Conservation (phyloP, 2,888 invertebrate genomes). For the Pyrrhia umbra region DNA sequence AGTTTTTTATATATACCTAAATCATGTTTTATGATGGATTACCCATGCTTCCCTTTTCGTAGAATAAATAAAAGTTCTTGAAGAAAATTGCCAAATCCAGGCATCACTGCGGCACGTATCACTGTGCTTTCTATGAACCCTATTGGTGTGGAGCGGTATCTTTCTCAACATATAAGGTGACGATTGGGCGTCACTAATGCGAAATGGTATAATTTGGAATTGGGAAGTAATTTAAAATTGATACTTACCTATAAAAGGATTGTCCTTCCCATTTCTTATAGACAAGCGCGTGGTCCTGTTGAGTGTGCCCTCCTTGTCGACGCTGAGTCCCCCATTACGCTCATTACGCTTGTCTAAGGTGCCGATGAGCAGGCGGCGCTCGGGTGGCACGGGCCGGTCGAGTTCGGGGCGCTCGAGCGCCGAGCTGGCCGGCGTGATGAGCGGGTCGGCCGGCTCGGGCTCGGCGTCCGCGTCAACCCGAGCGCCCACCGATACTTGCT, state of each 20-base stretch:
- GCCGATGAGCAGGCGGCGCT: slow-evolving; percentile 83
- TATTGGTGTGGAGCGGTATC: too few species aligned
- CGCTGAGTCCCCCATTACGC: slow-evolving; percentile 84
- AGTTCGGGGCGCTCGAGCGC: slow-evolving; percentile 79
- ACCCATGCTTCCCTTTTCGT: too few species aligned
- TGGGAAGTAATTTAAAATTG: too few species aligned
- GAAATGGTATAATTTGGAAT: too few species aligned
- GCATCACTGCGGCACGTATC: too few species aligned
- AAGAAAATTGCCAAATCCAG: too few species aligned
- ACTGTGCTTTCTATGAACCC: too few species aligned
- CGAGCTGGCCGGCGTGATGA: slow-evolving; percentile 89
- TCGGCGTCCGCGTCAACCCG: slow-evolving; percentile 90
- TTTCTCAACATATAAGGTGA: too few species aligned
- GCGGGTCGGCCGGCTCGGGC: slow-evolving; percentile 88
- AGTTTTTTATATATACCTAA: not conserved
- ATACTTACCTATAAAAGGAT: slow-evolving; percentile 83
- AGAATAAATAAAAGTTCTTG: too few species aligned
- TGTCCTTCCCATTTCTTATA: slow-evolving; percentile 87
- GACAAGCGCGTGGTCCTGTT: slow-evolving; percentile 82
- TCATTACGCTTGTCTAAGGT: slow-evolving; percentile 86
- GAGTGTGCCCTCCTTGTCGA: slow-evolving; percentile 85
- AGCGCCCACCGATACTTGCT: slow-evolving; percentile 93
- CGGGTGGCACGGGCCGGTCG: slow-evolving; percentile 84
- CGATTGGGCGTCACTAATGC: too few species aligned
- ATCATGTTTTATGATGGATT: too few species aligned